A percentile compares a stretch with the other conserved stretches of the same genome.
These are phyloP conservation scores for Enhydra lutris DNA, from an alignment of 2,113 vertebrate genomes.

Conservation along the genomic window DNA sequence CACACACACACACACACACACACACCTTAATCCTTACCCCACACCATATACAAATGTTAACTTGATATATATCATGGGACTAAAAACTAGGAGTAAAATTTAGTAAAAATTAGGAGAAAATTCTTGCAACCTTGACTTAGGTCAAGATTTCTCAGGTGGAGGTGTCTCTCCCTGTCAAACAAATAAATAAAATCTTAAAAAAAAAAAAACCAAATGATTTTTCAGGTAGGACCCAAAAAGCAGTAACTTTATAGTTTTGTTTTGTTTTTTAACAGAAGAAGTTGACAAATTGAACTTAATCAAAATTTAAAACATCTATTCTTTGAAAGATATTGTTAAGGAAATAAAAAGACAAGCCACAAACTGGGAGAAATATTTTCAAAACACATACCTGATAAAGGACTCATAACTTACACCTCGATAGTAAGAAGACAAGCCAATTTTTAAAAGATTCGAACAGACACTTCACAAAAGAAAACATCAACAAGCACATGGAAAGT, in stretches of 20 bases:
- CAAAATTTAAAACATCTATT: background rate
- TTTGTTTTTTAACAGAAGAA: background rate
- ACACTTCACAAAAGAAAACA: background rate
- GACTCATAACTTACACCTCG: background rate
- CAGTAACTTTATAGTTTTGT: background rate
- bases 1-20: background rate
- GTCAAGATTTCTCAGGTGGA: too few relatives aligned
- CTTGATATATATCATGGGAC: background rate
- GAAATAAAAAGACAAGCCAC: background rate
- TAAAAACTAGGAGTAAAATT: constrained; percentile 5
- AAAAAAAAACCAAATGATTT: background rate
- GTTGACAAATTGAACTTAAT: background rate
- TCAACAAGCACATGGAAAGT: background rate
- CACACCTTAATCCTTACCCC: background rate
- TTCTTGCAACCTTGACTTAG: background rate
- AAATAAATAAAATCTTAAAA: too few relatives aligned
- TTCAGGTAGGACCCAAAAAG: background rate
- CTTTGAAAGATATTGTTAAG: background rate
- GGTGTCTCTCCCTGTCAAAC: too few relatives aligned
- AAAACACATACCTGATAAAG: background rate
- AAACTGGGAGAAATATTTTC: too few relatives aligned
- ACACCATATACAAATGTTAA: background rate
- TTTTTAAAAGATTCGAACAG: background rate
- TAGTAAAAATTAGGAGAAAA: background rate
- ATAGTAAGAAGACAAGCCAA: background rate